Evolutionary conservation across 2,888 invertebrate species (phyloP).

Genomic region (Xestia rhomboidea): DNA sequence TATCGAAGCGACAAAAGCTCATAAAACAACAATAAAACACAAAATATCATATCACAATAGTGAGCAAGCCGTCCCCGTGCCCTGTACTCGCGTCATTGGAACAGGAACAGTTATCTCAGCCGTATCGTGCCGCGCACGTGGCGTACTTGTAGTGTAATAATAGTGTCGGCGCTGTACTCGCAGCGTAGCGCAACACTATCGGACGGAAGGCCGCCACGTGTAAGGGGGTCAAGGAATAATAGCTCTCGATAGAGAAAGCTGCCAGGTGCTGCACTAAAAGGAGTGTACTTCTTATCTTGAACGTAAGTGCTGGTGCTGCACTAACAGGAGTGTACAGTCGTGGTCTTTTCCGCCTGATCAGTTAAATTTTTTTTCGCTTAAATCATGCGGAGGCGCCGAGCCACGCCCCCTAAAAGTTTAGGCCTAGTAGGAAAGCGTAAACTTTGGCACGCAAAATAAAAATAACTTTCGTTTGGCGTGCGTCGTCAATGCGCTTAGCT

Average conservation of each 20-base stretch:
- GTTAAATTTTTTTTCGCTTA: too few species aligned
- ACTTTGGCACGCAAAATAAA: too few species aligned
- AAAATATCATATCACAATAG: constrained; percentile 31
- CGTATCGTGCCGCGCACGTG: neutral
- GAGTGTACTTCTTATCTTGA: neutral
- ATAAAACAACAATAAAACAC: constrained; percentile 39
- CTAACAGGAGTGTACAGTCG: too few species aligned
- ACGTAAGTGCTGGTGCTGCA: too few species aligned
- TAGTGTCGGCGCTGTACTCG: too few species aligned
- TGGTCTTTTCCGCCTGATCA: too few species aligned
- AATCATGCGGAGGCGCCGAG: too few species aligned
- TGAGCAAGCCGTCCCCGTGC: constrained; percentile 35
- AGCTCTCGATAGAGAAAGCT: constrained; percentile 7
- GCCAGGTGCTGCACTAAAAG: neutral
- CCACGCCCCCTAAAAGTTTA: too few species aligned
- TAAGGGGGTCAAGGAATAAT: neutral
- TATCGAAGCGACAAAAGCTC: constrained; percentile 10
- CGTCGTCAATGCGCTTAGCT: too few species aligned
- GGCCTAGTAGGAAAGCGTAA: too few species aligned
- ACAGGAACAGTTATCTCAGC: constrained; percentile 22
- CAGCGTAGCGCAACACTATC: neutral
- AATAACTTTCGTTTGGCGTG: too few species aligned
- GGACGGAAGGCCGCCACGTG: neutral
- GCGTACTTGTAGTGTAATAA: neutral
- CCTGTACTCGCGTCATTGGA: neutral